Conservation (phyloP, 2,797 vertebrate genomes). For the Salmo trutta region DNA sequence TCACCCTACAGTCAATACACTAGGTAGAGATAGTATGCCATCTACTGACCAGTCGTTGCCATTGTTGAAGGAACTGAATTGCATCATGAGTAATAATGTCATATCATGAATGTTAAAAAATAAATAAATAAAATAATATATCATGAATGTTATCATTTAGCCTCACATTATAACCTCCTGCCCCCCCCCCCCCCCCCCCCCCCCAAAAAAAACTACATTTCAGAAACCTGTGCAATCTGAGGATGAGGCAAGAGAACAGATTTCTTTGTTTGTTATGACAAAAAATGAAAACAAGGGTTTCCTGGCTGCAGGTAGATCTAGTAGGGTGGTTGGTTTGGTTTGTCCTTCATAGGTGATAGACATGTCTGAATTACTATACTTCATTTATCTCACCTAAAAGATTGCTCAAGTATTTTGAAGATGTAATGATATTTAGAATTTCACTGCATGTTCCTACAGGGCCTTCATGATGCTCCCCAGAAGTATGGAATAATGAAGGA, state of each 20-base stretch:
- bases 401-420: background rate
- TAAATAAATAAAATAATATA: too few relatives aligned
- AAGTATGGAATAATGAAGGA: conserved; percentile 70
- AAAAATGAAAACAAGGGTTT: conserved; percentile 29
- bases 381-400: background rate
- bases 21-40: conserved; percentile 44
- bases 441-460: conserved; percentile 52
- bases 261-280: conserved; percentile 35
- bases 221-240: background rate
- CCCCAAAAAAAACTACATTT: background rate
- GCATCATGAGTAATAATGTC: background rate
- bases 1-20: background rate
- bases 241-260: background rate
- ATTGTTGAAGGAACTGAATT: background rate
- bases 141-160: background rate
- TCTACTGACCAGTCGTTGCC: conserved; percentile 42
- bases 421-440: background rate
- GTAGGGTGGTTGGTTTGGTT: background rate
- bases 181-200: too few relatives aligned
- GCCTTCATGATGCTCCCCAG: conserved; percentile 67
- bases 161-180: too few relatives aligned
- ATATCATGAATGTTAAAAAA: background rate
- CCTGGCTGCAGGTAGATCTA: conserved; percentile 42
- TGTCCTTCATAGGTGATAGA: background rate
- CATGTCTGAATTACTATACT: conserved; percentile 14